Base-by-base conservation (phyloP, 2,888 invertebrate species). In the Polietes domitor region DNA sequence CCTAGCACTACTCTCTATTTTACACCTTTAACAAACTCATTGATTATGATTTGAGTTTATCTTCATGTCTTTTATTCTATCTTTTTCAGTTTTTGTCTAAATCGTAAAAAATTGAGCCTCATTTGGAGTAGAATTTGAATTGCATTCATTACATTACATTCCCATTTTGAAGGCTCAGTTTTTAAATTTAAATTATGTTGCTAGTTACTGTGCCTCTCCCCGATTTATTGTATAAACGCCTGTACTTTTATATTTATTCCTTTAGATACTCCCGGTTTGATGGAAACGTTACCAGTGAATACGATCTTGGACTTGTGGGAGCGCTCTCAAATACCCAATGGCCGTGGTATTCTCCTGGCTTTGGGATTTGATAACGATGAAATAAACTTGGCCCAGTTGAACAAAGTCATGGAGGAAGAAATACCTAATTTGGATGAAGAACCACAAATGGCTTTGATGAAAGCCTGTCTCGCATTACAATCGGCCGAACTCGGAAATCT, bases 291-390 rank as follows among this genome's bases (percentile, higher is more conserved):
- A 37, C 90, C 92, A 53, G 91, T 93, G 19, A 94, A 95, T 75
- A 91, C 93, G 19, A 93, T 96, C 58, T 93, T 95, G 53, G 96
- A 96, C 87, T 94, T 95, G 89, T 96, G 96, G 96, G 96, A 96
- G 91, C 93, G 94, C 77, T 94, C 95, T 9, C 95, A 95, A 65
- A 94, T 96, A 78, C 92, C 93, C 63, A 94, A 95, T 61, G 94
- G 96, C 19, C 94, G 94, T 72, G 93, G 93, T 1, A 91, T 97
- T 76, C 92, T 97, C 19, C 93, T 94, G 43, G 95, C 95, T 85
- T 92, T 96, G 41, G 96, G 96, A 4, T 95, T 96, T 88, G 92
- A 93, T 15, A 91, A 93, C 9, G 91, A 93, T 2, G 93, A 94
- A 80, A 92, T 96, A 47, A 94, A 94, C 85, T 92, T 95, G 1